These are phyloP conservation scores for Mus minutoides DNA, from an alignment of 2,797 vertebrate species.

Conservation along the genomic window DNA sequence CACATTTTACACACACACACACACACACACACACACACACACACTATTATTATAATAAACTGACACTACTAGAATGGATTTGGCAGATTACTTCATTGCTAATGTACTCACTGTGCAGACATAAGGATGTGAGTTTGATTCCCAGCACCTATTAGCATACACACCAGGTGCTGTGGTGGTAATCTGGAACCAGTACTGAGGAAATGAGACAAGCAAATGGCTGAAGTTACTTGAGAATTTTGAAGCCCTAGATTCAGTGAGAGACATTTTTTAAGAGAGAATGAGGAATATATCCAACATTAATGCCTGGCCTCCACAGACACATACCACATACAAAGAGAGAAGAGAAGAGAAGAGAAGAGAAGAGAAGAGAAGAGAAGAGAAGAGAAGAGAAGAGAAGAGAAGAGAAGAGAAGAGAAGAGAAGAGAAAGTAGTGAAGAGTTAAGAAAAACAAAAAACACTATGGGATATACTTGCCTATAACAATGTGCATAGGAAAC, in stretches of 20 bases:
- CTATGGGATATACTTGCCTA: background rate
- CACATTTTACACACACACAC: background rate
- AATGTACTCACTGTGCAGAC: background rate
- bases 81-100: background rate
- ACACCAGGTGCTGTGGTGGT: accelerated
- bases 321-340: background rate
- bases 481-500: background rate
- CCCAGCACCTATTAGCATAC: background rate
- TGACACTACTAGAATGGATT: background rate
- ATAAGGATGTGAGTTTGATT: background rate
- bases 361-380: background rate
- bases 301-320: too few relatives aligned
- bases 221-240: background rate
- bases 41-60: background rate
- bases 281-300: background rate
- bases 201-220: background rate
- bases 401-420: background rate
- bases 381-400: background rate
- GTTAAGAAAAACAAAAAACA: background rate
- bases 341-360: background rate
- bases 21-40: background rate
- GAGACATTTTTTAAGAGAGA: background rate
- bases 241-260: background rate
- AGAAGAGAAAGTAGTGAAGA: background rate
- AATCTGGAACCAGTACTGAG: background rate